A percentile compares a stretch with the other conserved stretches of the same genome.
Evolutionary conservation across 2,888 invertebrate species (phyloP).

Genomic region (Stratiomys singularior): DNA sequence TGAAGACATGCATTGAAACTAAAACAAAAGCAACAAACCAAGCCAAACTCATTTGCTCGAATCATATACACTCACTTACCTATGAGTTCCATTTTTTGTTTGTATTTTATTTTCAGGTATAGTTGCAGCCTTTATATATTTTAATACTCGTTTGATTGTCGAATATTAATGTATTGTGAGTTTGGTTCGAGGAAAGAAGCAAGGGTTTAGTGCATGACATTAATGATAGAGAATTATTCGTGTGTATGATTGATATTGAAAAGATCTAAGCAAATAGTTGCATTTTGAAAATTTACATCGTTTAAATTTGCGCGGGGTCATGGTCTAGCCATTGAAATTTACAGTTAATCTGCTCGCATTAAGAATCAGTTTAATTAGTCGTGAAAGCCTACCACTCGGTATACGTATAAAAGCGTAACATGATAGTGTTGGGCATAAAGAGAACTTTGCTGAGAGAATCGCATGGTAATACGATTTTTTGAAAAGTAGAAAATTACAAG

Average conservation of each 20-base stretch:
- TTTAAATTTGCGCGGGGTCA: no score
- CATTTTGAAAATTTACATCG: no score
- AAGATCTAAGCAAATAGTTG: not conserved
- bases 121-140: not conserved
- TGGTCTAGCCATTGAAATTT: no score
- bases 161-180: slow-evolving; percentile 27
- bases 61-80: slow-evolving; percentile 4
- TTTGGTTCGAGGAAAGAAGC: slow-evolving; percentile 40
- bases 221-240: not conserved
- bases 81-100: slow-evolving; percentile 16
- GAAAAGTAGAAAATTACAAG: not conserved
- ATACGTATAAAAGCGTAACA: no score
- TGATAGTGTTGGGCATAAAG: no score
- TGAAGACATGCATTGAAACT: slow-evolving; percentile 52
- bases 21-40: slow-evolving; percentile 47
- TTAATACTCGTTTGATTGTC: slow-evolving; percentile 9
- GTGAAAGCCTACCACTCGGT: no score
- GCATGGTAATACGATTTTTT: not conserved
- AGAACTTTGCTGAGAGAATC: no score
- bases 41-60: not conserved
- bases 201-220: not conserved
- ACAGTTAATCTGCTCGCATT: not conserved
- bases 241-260: not conserved
- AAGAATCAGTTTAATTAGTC: no score
- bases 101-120: not conserved